Evolutionary conservation across 2,797 vertebrate species (phyloP).

Genomic region (Karalla daura): DNA sequence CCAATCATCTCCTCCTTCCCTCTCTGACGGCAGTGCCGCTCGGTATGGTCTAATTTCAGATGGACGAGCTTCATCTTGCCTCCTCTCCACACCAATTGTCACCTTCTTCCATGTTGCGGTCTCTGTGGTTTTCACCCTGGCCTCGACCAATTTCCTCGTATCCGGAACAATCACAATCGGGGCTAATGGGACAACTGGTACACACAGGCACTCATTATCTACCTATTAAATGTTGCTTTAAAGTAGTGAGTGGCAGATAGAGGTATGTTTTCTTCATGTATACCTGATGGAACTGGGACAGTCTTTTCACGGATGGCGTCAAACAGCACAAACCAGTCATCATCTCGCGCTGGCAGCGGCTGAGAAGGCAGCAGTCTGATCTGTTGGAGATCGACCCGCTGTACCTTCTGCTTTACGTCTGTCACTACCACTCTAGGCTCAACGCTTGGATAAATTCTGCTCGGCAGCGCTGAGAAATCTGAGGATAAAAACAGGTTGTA

Average conservation of each 20-base stretch:
- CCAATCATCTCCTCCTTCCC: constrained; percentile 66
- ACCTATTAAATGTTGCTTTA: not conserved
- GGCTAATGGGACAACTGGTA: constrained; percentile 52
- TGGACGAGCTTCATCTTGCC: constrained; percentile 46
- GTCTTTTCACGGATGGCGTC: constrained; percentile 38
- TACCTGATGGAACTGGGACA: constrained; percentile 61
- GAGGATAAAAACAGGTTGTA: not conserved
- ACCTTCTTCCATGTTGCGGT: constrained; percentile 51
- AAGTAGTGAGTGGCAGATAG: no score
- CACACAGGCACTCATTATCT: constrained; percentile 33
- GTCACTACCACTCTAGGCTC: constrained; percentile 34
- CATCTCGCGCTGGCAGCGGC: constrained; percentile 47
- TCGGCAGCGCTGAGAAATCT: not conserved
- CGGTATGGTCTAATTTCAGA: constrained; percentile 52
- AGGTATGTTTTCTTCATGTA: not conserved
- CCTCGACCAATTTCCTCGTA: constrained; percentile 32
- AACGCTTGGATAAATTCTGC: constrained; percentile 33
- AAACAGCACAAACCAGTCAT: constrained; percentile 71
- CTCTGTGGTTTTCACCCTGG: constrained; percentile 55
- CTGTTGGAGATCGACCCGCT: constrained; percentile 18
- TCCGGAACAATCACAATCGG: constrained; percentile 42
- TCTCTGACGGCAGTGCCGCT: constrained; percentile 24
- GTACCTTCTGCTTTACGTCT: constrained; percentile 24
- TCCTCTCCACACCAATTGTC: constrained; percentile 60
- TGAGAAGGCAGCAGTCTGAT: constrained; percentile 38